Evolutionary conservation across 2,797 vertebrate species (phyloP).

Genomic region (Myotis myotis): DNA sequence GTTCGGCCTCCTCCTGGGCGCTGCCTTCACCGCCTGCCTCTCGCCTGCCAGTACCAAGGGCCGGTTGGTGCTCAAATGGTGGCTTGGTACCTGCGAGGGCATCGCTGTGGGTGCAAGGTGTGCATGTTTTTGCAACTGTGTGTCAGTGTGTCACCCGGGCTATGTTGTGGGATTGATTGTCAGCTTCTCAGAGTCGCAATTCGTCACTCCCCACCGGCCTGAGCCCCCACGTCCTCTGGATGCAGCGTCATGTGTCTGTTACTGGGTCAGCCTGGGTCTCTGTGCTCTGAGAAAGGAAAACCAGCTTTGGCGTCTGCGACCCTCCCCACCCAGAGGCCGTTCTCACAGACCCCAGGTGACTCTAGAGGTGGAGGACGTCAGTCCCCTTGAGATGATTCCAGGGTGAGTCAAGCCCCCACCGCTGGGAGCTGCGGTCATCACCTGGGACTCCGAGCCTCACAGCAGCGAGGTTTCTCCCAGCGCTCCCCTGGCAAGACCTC

Average conservation of each 20-base stretch:
- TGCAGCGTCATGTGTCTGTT: neutral
- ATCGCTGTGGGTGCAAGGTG: neutral
- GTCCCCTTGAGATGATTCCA: neutral
- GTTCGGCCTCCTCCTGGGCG: rapidly evolving
- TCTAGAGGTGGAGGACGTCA: neutral
- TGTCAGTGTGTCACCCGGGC: neutral
- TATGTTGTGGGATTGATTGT: neutral
- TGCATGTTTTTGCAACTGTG: neutral
- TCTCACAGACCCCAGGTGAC: neutral
- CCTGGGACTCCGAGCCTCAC: neutral
- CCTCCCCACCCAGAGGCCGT: neutral
- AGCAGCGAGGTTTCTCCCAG: neutral
- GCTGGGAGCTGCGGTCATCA: rapidly evolving
- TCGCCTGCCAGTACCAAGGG: rapidly evolving
- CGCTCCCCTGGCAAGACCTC: neutral
- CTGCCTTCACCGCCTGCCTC: neutral
- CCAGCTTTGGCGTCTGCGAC: neutral
- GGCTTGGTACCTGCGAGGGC: neutral
- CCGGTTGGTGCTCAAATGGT: neutral
- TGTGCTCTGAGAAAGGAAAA: neutral
- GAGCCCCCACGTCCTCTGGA: neutral
- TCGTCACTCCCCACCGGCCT: neutral
- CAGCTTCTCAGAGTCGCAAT: neutral
- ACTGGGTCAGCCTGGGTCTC: neutral
- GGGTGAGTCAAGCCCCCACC: neutral